phyloP scores from a whole-genome alignment of 2,888 invertebrate genomes.

The Zygaena filipendulae region DNA sequence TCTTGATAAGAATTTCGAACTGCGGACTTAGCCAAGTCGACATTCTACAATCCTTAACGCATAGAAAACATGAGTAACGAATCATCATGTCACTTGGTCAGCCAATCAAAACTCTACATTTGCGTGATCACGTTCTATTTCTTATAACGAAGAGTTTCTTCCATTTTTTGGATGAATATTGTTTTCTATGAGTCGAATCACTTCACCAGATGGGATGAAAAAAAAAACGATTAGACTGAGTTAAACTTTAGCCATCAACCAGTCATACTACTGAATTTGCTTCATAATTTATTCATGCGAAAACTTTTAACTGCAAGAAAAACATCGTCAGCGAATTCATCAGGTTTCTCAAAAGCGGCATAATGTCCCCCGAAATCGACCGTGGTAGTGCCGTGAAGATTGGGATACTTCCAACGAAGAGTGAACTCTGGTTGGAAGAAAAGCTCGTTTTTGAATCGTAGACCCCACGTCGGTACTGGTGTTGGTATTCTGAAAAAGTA shows the following conservation, averaged over 20 bases:
- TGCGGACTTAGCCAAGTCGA: no score
- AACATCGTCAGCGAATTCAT: slow-evolving; percentile 75
- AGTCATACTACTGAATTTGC: slow-evolving; percentile 9
- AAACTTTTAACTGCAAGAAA: slow-evolving; percentile 40
- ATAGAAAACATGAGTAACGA: no score
- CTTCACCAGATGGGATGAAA: no score
- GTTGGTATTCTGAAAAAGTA: slow-evolving; percentile 70
- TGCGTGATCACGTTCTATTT: no score
- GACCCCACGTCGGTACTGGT: slow-evolving; percentile 76
- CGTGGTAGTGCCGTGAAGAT: slow-evolving; percentile 74
- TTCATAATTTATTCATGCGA: slow-evolving; percentile 18
- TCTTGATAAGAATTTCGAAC: no score
- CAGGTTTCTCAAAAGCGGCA: slow-evolving; percentile 83
- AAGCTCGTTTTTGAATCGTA: slow-evolving; percentile 76
- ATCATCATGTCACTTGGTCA: no score
- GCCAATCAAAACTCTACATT: no score
- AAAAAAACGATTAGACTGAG: no score
- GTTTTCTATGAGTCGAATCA: no score
- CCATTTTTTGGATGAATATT: no score
- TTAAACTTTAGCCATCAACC: background rate
- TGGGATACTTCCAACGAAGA: slow-evolving; percentile 70
- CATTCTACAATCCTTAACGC: no score
- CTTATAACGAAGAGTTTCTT: no score
- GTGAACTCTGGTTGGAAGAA: slow-evolving; percentile 69
- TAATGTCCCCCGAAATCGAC: slow-evolving; percentile 84